These are phyloP conservation scores for Colletes latitarsis DNA, from an alignment of 1,140 invertebrate species.

Conservation along the genomic window DNA sequence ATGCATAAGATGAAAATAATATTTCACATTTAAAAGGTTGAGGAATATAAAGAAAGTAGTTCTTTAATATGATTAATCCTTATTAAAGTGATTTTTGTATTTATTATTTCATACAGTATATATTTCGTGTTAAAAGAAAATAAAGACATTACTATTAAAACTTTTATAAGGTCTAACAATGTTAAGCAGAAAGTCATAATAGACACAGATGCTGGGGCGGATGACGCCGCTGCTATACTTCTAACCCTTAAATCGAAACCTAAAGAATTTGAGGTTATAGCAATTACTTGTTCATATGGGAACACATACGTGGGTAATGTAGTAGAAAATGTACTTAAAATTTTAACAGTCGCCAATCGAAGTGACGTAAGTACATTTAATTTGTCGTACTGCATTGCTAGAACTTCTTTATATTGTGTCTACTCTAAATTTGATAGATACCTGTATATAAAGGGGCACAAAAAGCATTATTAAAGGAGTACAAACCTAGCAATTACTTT, in stretches of 20 bases:
- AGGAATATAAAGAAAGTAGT: neutral
- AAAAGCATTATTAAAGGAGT: slow-evolving; percentile 72
- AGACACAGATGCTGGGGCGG: slow-evolving; percentile 82
- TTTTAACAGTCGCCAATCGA: slow-evolving; percentile 80
- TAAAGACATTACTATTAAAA: slow-evolving; percentile 2
- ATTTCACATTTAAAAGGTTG: no score
- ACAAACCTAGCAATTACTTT: slow-evolving; percentile 67
- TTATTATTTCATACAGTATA: neutral
- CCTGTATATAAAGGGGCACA: slow-evolving; percentile 79
- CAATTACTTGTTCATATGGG: slow-evolving; percentile 84
- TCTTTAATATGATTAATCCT: no score
- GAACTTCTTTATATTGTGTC: neutral
- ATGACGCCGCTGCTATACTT: slow-evolving; percentile 83
- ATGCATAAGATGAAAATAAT: no score
- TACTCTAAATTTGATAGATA: slow-evolving; percentile 72
- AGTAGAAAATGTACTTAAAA: slow-evolving; percentile 82
- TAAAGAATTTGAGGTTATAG: slow-evolving; percentile 74
- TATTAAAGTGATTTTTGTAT: neutral
- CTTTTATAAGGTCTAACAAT: neutral
- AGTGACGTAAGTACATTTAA: slow-evolving; percentile 80
- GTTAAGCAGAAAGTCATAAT: slow-evolving; percentile 77
- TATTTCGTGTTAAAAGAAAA: neutral
- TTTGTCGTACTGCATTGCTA: neutral
- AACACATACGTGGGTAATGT: slow-evolving; percentile 84
- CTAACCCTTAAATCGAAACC: slow-evolving; percentile 75